Conservation (phyloP, 2,888 invertebrate genomes). For the Spilarctia lutea region DNA sequence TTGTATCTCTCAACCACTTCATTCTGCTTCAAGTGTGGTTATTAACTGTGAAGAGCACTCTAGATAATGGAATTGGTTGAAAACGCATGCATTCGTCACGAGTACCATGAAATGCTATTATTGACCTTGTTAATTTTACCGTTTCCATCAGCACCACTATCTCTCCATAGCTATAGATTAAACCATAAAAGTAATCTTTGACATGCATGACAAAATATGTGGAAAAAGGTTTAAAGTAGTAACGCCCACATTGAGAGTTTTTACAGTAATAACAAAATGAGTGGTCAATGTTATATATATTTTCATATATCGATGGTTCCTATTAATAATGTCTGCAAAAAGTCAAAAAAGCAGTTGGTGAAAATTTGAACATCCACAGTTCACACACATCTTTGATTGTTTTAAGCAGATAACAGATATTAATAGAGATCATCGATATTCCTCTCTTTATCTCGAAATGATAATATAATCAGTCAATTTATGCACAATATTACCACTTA, state of each 20-base stretch:
- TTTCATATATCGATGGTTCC: too few relatives aligned
- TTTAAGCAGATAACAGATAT: too few relatives aligned
- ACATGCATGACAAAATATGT: neutral
- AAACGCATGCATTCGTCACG: constrained; percentile 64
- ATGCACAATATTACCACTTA: too few relatives aligned
- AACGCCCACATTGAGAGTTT: neutral
- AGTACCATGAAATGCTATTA: constrained; percentile 52
- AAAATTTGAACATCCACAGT: too few relatives aligned
- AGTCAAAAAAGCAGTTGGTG: too few relatives aligned
- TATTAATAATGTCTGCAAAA: too few relatives aligned
- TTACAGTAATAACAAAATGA: neutral
- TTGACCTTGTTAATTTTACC: constrained; percentile 56
- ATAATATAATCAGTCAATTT: too few relatives aligned
- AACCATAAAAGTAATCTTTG: constrained; percentile 4
- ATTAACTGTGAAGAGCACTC: constrained; percentile 82
- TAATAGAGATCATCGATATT: too few relatives aligned
- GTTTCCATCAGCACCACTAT: constrained; percentile 24
- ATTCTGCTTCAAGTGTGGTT: constrained; percentile 74
- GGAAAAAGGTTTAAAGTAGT: neutral
- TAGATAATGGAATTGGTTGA: constrained; percentile 82
- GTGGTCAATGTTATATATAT: neutral
- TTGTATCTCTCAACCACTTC: constrained; percentile 65
- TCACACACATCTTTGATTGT: too few relatives aligned
- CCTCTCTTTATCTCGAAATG: too few relatives aligned
- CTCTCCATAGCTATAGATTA: neutral